These are phyloP conservation scores for Morpho deidamia DNA, from an alignment of 2,888 invertebrate species.

Conservation along the genomic window DNA sequence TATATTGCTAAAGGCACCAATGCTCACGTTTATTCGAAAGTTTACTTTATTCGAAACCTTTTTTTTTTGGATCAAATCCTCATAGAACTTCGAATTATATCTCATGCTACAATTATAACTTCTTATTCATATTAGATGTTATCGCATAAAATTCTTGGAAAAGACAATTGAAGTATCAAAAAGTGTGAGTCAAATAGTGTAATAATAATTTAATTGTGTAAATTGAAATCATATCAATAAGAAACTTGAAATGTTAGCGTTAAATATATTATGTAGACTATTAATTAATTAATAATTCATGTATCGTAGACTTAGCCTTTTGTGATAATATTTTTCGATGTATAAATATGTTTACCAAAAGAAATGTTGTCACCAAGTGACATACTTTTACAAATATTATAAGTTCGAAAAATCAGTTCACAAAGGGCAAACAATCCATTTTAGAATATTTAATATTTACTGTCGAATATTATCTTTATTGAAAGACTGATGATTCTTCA, in stretches of 20 bases:
- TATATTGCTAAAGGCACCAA: too few relatives aligned
- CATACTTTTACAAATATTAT: neutral
- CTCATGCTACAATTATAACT: too few relatives aligned
- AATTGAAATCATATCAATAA: slow-evolving; percentile 21
- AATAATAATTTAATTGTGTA: neutral
- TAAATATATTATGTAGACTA: slow-evolving; percentile 11
- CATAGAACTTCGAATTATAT: too few relatives aligned
- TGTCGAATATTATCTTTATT: slow-evolving; percentile 38
- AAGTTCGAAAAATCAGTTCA: slow-evolving; percentile 4
- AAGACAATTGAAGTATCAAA: too few relatives aligned
- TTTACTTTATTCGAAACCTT: too few relatives aligned
- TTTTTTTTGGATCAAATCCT: too few relatives aligned
- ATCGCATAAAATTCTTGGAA: too few relatives aligned
- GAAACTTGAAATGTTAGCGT: slow-evolving; percentile 12
- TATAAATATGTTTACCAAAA: neutral
- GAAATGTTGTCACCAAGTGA: neutral
- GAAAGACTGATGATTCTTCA: slow-evolving; percentile 59
- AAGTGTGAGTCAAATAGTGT: neutral
- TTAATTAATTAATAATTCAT: slow-evolving; percentile 11
- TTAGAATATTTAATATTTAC: slow-evolving; percentile 10
- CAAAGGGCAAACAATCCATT: slow-evolving; percentile 5
- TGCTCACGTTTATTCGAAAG: too few relatives aligned
- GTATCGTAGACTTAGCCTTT: slow-evolving; percentile 3
- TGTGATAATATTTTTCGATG: slow-evolving; percentile 8
- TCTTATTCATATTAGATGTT: too few relatives aligned